Conservation (phyloP, 2,888 invertebrate species). For the Geophilus truncorum region DNA sequence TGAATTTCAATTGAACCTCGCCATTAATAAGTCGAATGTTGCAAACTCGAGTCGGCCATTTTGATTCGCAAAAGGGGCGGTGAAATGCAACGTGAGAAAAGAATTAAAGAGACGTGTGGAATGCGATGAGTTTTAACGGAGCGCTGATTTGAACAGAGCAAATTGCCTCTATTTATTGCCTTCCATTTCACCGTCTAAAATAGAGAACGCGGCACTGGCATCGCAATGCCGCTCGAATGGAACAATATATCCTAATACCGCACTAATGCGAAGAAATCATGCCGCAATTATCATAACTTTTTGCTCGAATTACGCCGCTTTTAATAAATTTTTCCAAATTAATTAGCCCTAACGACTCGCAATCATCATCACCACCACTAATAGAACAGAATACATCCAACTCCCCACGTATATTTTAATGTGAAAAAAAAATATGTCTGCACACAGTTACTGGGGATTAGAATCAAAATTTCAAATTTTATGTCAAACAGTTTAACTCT, state of each 20-base stretch:
- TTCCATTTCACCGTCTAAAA: neutral
- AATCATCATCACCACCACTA: too few species aligned
- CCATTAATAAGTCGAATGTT: neutral
- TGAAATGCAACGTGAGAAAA: neutral
- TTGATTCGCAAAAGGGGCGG: neutral
- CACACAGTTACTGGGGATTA: neutral
- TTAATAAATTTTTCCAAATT: too few species aligned
- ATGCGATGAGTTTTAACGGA: neutral
- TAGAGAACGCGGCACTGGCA: too few species aligned
- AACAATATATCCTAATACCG: too few species aligned
- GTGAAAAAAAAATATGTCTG: too few species aligned
- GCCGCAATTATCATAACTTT: too few species aligned
- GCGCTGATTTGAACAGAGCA: conserved; percentile 1
- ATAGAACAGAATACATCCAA: too few species aligned
- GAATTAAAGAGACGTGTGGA: neutral
- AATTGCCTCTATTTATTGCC: neutral
- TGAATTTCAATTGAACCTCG: neutral
- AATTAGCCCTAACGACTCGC: too few species aligned
- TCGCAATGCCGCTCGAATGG: neutral
- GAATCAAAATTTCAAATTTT: neutral
- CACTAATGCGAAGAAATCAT: too few species aligned
- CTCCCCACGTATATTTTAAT: too few species aligned
- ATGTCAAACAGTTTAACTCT: neutral
- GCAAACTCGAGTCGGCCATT: neutral
- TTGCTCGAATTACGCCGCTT: neutral